These are phyloP conservation scores for Fissipunctia ypsillon DNA, from an alignment of 2,888 invertebrate genomes.

Conservation along the genomic window DNA sequence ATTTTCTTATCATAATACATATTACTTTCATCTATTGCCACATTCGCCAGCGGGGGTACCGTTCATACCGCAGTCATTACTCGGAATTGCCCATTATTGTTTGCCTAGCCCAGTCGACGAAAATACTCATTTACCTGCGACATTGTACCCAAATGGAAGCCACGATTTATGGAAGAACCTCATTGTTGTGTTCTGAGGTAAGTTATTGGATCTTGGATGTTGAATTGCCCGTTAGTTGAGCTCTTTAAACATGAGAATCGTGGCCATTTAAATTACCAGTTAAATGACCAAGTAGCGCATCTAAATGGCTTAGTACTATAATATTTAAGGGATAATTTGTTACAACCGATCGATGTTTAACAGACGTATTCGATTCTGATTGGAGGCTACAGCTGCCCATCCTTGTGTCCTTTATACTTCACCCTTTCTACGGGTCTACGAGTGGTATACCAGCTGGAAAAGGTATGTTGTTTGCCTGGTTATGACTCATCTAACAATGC, in stretches of 20 bases:
- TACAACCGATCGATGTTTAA: neutral
- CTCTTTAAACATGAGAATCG: neutral
- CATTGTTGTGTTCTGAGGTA: slow-evolving; percentile 35
- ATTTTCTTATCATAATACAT: neutral
- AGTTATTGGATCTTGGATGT: slow-evolving; percentile 27
- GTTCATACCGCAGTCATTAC: slow-evolving; percentile 78
- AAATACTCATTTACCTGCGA: slow-evolving; percentile 81
- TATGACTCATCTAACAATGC: neutral
- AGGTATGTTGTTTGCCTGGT: neutral
- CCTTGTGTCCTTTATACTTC: neutral
- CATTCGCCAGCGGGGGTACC: slow-evolving; percentile 62
- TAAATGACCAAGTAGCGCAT: too few relatives aligned
- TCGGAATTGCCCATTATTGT: slow-evolving; percentile 84
- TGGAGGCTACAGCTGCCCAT: neutral
- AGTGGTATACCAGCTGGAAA: too few relatives aligned
- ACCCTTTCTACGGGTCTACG: too few relatives aligned
- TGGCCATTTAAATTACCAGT: neutral
- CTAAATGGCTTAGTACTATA: too few relatives aligned
- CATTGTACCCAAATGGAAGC: slow-evolving; percentile 66
- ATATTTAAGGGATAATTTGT: neutral
- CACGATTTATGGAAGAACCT: slow-evolving; percentile 58
- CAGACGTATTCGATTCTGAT: neutral
- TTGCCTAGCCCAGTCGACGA: slow-evolving; percentile 82
- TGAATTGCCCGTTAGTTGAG: neutral
- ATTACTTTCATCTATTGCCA: slow-evolving; percentile 29